These are phyloP conservation scores for Anoncus sp. DNA, from an alignment of 2,888 invertebrate genomes.

Conservation along the genomic window DNA sequence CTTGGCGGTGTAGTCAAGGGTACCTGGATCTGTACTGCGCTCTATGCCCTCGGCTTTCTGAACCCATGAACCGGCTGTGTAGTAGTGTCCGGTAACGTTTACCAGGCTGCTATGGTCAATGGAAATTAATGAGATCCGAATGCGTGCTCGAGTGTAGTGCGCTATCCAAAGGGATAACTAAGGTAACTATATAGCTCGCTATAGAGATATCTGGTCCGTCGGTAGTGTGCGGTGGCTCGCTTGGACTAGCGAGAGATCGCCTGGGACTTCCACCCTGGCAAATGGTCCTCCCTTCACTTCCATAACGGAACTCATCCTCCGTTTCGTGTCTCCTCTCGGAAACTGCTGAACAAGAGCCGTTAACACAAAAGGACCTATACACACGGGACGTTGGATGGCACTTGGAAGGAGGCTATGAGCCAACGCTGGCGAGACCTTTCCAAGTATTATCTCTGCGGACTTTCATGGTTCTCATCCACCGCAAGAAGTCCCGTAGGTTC, in stretches of 20 bases:
- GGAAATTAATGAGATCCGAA: conserved; percentile 69
- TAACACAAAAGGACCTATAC: conserved; percentile 69
- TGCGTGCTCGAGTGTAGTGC: conserved; percentile 64
- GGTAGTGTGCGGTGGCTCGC: conserved; percentile 5
- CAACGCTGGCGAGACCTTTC: conserved; percentile 32
- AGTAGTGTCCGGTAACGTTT: conserved; percentile 46
- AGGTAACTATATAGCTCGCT: conserved; percentile 34
- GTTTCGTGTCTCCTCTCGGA: conserved; percentile 48
- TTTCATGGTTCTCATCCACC: conserved; percentile 34
- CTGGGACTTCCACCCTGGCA: conserved; percentile 60
- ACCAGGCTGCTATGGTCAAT: conserved; percentile 52
- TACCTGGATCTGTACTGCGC: conserved; percentile 5
- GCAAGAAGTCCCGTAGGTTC: conserved; percentile 43
- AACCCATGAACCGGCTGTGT: conserved; percentile 15
- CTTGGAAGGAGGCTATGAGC: conserved; percentile 19
- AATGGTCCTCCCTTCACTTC: conserved; percentile 64
- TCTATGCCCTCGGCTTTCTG: conserved; percentile 19
- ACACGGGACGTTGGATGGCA: conserved; percentile 35
- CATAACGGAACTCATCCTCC: conserved; percentile 67
- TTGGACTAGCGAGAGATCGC: conserved; percentile 38
- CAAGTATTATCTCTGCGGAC: conserved; percentile 21
- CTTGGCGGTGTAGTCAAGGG: conserved; percentile 24
- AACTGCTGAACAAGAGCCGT: conserved; percentile 75
- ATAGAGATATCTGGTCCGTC: conserved; percentile 12
- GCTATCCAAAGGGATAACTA: conserved; percentile 60